Conservation (phyloP, 2,797 vertebrate species). For the Acridotheres tristis region DNA sequence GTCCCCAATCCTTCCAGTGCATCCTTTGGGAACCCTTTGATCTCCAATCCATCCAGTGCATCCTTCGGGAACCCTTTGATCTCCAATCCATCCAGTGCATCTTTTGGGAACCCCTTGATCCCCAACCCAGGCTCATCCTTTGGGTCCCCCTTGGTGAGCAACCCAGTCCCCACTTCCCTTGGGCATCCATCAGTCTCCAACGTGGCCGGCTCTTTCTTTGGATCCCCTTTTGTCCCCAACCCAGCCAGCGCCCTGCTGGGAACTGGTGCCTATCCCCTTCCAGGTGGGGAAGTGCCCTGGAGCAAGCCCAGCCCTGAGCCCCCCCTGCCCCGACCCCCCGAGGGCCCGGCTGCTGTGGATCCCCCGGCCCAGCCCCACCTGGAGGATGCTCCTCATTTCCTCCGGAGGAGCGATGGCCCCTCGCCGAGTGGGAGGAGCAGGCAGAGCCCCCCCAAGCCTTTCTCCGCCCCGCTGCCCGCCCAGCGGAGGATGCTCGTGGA, state of each 20-base stretch:
- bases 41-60: background rate
- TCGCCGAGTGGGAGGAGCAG: conserved; percentile 64
- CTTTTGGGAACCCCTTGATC: background rate
- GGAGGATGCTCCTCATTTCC: conserved; percentile 24
- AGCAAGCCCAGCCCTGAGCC: background rate
- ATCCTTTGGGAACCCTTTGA: accelerated
- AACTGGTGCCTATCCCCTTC: background rate
- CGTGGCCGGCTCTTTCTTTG: background rate
- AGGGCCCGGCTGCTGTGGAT: background rate
- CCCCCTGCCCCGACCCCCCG: background rate
- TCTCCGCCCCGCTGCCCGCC: conserved; percentile 59
- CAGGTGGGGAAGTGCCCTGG: background rate
- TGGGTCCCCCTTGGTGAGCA: background rate
- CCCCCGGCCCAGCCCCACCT: background rate
- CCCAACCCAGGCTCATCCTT: background rate
- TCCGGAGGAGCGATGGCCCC: conserved; percentile 76
- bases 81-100: background rate
- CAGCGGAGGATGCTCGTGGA: conserved; percentile 88
- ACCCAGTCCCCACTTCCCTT: background rate
- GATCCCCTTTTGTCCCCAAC: background rate
- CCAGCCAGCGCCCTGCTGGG: background rate
- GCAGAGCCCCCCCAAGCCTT: conserved; percentile 76
- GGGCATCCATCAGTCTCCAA: background rate
- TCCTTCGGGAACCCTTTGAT: background rate
- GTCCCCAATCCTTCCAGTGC: background rate